Percentiles rank a stretch among this genome's conserved stretches.
Evolutionary conservation across 2,888 invertebrate genomes (phyloP).

Genomic region (Aspidapion aeneum): DNA sequence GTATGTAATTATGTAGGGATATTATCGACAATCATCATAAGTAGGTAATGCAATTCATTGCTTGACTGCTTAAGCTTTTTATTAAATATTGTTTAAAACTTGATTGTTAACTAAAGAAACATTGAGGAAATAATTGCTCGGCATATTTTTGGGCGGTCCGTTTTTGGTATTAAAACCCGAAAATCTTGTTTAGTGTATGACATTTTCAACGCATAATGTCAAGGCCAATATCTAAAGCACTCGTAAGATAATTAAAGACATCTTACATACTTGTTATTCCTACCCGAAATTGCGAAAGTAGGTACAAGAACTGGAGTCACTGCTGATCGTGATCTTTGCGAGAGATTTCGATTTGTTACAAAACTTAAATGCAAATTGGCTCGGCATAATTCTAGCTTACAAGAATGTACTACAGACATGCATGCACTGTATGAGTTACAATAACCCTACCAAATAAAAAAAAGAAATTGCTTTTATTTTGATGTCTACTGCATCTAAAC

Average conservation of each 20-base stretch:
- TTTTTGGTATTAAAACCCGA: not conserved
- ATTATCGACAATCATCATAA: no score
- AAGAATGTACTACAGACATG: no score
- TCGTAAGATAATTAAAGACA: not conserved
- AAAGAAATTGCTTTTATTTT: no score
- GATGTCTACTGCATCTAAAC: no score
- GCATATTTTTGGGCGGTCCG: not conserved
- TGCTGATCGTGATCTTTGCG: not conserved
- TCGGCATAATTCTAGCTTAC: no score
- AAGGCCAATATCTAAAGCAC: not conserved
- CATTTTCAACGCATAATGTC: not conserved
- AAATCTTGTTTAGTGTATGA: not conserved
- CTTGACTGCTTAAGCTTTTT: no score
- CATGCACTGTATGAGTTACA: no score
- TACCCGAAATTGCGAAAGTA: not conserved
- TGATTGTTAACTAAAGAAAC: no score
- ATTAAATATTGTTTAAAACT: no score
- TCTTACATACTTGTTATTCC: not conserved
- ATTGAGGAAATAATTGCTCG: not conserved
- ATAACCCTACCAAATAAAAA: no score
- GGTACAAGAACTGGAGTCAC: not conserved
- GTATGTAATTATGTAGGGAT: no score
- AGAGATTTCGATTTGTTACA: not conserved
- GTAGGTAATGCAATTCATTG: no score
- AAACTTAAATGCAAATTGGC: not conserved